These are phyloP conservation scores for Spea bombifrons DNA, from an alignment of 2,113 vertebrate species.

Conservation along the genomic window DNA sequence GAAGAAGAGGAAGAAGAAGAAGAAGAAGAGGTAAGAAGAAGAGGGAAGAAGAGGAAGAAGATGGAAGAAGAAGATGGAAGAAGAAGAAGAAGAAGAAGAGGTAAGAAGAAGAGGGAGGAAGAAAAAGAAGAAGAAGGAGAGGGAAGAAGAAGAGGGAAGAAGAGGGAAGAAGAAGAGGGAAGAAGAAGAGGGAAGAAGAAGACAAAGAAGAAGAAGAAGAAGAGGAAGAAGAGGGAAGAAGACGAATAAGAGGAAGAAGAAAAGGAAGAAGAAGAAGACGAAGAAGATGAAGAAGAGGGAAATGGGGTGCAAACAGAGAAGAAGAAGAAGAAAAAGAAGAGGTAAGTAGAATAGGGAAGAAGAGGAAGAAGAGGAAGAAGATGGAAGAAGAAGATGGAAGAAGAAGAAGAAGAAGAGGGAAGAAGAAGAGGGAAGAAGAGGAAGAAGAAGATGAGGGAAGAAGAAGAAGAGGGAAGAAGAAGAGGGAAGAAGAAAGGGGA, in stretches of 20 bases:
- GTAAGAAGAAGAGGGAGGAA: not conserved
- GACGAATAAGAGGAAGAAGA: not conserved
- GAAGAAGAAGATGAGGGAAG: too few relatives aligned
- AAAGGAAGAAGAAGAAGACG: too few relatives aligned
- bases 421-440: not conserved
- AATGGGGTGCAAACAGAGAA: not conserved
- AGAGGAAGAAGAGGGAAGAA: not conserved
- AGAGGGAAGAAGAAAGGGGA: not conserved
- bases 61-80: not conserved
- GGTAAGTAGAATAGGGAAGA: too few relatives aligned
- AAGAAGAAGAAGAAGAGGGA: not conserved
- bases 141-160: not conserved
- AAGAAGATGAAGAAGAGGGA: not conserved
- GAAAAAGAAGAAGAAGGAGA: not conserved
- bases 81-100: not conserved
- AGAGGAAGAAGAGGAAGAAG: not conserved
- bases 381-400: not conserved
- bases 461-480: not conserved
- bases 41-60: not conserved
- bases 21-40: not conserved
- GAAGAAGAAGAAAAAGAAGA: too few relatives aligned
- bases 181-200: not conserved
- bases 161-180: not conserved
- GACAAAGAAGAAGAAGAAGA: not conserved
- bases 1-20: not conserved